These are phyloP conservation scores for mouse (Mus musculus) DNA, from an alignment of 2,113 vertebrate genomes.

Conservation along the genomic window GRCm39 chr10:99958501-99959000, in stretches of 20 bases:
- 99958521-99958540: background rate
- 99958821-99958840: background rate
- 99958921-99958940: no score
- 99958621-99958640: background rate
- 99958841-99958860: no score
- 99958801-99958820: background rate
- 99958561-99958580: background rate
- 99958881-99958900: no score
- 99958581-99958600: background rate
- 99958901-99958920: no score
- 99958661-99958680: background rate
- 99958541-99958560: background rate
- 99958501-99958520: background rate
- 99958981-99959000: no score
- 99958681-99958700: background rate
- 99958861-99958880: no score
- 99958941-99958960: no score
- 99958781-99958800: background rate
- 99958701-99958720: conserved; percentile 27
- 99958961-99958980: no score
- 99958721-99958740: background rate
- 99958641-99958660: background rate
- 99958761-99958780: background rate
- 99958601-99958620: background rate
- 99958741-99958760: background rate